Evolutionary conservation across 2,113 vertebrate genomes (phyloP).

Genomic region (Aphyosemion australe): DNA sequence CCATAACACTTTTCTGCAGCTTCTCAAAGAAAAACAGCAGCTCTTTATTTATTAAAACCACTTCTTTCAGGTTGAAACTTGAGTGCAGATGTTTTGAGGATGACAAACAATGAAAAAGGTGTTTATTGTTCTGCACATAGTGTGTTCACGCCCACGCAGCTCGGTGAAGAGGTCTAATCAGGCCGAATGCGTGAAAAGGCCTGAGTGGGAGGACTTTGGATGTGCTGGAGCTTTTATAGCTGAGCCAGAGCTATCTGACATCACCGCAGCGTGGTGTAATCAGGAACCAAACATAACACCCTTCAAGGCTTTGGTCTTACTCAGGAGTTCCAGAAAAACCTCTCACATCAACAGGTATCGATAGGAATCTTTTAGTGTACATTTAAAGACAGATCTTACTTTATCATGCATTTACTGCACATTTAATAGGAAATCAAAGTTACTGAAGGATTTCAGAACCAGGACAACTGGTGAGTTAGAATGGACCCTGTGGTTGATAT

Average conservation of each 20-base stretch:
- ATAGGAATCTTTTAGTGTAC: too few relatives aligned
- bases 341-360: too few relatives aligned
- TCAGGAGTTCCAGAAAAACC: too few relatives aligned
- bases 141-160: background rate
- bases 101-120: background rate
- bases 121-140: background rate
- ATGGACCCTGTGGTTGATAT: too few relatives aligned
- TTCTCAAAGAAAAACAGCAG: background rate
- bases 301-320: background rate
- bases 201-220: constrained; percentile 5
- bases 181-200: background rate
- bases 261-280: background rate
- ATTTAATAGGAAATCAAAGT: too few relatives aligned
- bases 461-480: too few relatives aligned
- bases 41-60: background rate
- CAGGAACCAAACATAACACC: background rate
- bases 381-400: too few relatives aligned
- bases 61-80: background rate
- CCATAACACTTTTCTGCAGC: constrained; percentile 1
- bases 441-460: too few relatives aligned
- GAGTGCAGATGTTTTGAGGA: background rate
- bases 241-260: background rate
- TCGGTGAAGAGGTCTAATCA: constrained; percentile 19
- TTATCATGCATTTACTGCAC: too few relatives aligned
- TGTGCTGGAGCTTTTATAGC: background rate